A percentile compares a stretch with the other conserved stretches of the same genome.
These are phyloP conservation scores for Lemur catta DNA, from an alignment of 2,797 vertebrate species.

Conservation along the genomic window DNA sequence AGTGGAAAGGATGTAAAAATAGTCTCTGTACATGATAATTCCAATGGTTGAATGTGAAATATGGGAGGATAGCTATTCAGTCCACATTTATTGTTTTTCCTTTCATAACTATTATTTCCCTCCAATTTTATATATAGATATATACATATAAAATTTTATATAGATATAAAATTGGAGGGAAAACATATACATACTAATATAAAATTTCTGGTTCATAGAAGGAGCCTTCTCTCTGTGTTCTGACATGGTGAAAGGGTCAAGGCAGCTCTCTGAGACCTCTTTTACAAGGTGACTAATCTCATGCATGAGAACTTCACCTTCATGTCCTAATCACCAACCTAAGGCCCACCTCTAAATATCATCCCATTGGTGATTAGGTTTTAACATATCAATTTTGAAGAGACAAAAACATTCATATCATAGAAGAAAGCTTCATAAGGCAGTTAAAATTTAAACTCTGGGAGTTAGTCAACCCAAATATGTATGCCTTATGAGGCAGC, in stretches of 20 bases:
- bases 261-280: background rate
- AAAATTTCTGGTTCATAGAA: background rate
- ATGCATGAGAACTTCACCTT: background rate
- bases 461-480: background rate
- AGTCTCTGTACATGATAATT: background rate
- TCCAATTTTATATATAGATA: too few relatives aligned
- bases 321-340: background rate
- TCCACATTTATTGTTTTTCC: background rate
- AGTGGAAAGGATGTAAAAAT: background rate
- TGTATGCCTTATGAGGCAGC: accelerated
- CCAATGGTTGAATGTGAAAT: background rate
- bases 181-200: too few relatives aligned
- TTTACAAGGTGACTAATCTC: background rate
- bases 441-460: background rate
- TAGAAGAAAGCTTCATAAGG: background rate
- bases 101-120: background rate
- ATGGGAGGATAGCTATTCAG: background rate
- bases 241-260: background rate
- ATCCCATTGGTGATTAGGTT: background rate
- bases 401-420: background rate
- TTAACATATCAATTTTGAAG: background rate
- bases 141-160: too few relatives aligned
- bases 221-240: background rate
- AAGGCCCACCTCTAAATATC: background rate
- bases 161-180: too few relatives aligned